A percentile compares a stretch with the other conserved stretches of the same genome.
Evolutionary conservation across 2,797 vertebrate species (phyloP).

Genomic region (Ceyx erithaca): DNA sequence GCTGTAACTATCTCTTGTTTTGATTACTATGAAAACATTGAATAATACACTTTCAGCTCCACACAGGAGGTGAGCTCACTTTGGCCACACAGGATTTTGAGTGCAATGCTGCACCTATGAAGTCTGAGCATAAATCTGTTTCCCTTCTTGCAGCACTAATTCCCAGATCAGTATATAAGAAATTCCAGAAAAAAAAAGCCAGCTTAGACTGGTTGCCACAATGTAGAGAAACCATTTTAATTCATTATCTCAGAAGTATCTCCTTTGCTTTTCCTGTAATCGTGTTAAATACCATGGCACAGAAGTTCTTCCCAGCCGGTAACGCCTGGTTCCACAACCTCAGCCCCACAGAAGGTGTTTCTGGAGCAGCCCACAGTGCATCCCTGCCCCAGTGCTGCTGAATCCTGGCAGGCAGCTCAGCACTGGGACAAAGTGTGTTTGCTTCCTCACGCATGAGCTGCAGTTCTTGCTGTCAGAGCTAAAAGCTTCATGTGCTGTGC

Average conservation of each 20-base stretch:
- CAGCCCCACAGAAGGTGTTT: neutral
- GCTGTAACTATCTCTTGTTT: neutral
- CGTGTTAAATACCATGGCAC: neutral
- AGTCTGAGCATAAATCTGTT: neutral
- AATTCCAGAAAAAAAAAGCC: neutral
- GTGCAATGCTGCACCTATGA: neutral
- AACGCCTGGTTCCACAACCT: neutral
- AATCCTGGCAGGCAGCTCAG: fast-evolving
- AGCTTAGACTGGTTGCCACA: neutral
- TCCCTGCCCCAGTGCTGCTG: too few relatives aligned
- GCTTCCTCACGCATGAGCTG: neutral
- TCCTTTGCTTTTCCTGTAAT: neutral
- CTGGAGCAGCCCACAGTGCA: neutral
- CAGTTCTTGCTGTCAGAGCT: neutral
- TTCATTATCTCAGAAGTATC: neutral
- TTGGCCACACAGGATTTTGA: neutral
- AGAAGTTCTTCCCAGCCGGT: neutral
- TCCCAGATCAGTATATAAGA: neutral
- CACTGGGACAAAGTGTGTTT: neutral
- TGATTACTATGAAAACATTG: neutral
- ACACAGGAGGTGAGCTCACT: neutral
- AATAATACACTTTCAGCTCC: neutral
- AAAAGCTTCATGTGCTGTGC: neutral
- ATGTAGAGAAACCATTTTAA: neutral
- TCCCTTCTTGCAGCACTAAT: neutral